Conservation (phyloP, 2,888 invertebrate genomes). For the Antitype chi region DNA sequence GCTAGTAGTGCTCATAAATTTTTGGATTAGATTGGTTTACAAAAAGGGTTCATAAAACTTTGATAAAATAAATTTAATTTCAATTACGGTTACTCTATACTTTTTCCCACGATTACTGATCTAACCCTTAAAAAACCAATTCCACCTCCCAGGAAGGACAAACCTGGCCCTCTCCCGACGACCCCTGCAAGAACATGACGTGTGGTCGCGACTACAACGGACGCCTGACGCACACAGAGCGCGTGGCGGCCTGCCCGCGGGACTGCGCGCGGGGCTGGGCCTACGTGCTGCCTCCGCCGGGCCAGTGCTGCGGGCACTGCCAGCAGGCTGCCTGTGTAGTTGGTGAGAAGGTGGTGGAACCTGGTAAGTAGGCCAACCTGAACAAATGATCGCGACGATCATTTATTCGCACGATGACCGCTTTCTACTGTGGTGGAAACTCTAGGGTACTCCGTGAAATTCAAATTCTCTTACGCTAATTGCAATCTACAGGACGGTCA, state of each 20-base stretch:
- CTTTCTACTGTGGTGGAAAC: too few species aligned
- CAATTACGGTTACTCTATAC: background rate
- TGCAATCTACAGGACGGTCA: too few species aligned
- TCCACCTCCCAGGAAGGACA: slow-evolving; percentile 80
- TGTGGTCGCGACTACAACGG: slow-evolving; percentile 85
- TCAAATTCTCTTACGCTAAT: too few species aligned
- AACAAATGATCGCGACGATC: too few species aligned
- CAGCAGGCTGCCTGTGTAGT: slow-evolving; percentile 90
- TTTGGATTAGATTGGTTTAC: background rate
- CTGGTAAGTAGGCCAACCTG: slow-evolving; percentile 76
- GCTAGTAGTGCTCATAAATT: background rate
- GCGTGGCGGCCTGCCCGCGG: slow-evolving; percentile 82
- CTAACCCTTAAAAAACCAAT: background rate
- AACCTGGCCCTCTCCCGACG: slow-evolving; percentile 89
- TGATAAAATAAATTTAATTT: background rate
- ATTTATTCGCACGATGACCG: too few species aligned
- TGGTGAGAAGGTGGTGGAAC: slow-evolving; percentile 84
- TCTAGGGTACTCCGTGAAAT: too few species aligned
- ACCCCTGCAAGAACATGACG: slow-evolving; percentile 89
- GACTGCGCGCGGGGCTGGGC: slow-evolving; percentile 90
- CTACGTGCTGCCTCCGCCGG: slow-evolving; percentile 83
- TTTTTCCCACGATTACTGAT: too few species aligned
- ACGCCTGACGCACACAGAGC: slow-evolving; percentile 81
- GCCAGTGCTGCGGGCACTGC: slow-evolving; percentile 92
- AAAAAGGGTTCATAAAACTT: background rate